phyloP scores from a whole-genome alignment of 2,113 vertebrate genomes.

The Xenopus laevis region DNA sequence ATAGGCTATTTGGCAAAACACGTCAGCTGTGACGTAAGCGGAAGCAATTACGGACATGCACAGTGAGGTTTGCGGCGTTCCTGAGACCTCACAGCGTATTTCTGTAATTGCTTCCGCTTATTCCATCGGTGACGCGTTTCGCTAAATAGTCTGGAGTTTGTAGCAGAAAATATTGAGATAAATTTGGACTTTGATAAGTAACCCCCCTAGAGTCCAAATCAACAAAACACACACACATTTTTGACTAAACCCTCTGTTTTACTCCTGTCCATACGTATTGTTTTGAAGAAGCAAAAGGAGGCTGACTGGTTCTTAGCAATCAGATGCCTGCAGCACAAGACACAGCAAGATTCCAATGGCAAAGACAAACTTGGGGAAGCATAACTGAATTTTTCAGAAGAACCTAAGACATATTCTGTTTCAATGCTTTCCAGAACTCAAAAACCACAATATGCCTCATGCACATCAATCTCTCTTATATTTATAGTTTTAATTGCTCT shows the following conservation, averaged over 20 bases:
- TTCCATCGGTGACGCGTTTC: too few relatives aligned
- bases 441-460: too few relatives aligned
- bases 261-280: not conserved
- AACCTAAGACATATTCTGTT: not conserved
- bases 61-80: too few relatives aligned
- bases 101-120: too few relatives aligned
- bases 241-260: not conserved
- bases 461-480: not conserved
- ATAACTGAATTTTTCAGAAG: not conserved
- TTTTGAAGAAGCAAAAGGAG: constrained; percentile 12
- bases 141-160: too few relatives aligned
- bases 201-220: too few relatives aligned
- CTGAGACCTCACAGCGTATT: too few relatives aligned
- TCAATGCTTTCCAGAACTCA: not conserved
- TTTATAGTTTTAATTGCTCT: not conserved
- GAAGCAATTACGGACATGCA: too few relatives aligned
- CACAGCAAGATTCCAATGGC: not conserved
- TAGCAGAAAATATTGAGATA: too few relatives aligned
- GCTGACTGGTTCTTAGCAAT: constrained; percentile 39
- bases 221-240: not conserved
- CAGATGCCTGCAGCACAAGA: constrained; percentile 28
- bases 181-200: too few relatives aligned
- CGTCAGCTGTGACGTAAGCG: too few relatives aligned
- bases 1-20: too few relatives aligned
- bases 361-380: not conserved